These are phyloP conservation scores for Garra rufa DNA, from an alignment of 2,113 vertebrate species.

Conservation along the genomic window DNA sequence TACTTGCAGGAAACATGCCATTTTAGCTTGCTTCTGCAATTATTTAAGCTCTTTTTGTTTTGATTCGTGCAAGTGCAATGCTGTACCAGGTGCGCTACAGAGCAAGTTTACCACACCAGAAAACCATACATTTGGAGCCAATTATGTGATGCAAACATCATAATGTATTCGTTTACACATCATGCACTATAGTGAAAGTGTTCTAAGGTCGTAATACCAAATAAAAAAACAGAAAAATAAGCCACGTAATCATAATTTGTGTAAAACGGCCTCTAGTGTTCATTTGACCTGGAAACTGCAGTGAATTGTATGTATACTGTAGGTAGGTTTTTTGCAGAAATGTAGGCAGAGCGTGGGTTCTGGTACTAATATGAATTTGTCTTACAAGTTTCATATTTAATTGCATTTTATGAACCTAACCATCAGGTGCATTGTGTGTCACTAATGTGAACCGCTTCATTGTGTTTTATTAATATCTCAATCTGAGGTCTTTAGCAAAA, in stretches of 20 bases:
- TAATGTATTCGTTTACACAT: too few relatives aligned
- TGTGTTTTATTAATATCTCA: not conserved
- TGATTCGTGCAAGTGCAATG: not conserved
- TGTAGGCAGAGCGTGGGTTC: not conserved
- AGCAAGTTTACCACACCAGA: not conserved
- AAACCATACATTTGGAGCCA: not conserved
- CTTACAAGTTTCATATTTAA: not conserved
- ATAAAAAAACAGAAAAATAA: too few relatives aligned
- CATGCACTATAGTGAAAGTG: too few relatives aligned
- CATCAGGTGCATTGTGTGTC: not conserved
- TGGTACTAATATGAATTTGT: not conserved
- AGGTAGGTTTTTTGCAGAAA: not conserved
- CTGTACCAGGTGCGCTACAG: not conserved
- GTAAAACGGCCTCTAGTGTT: too few relatives aligned
- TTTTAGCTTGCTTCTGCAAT: too few relatives aligned
- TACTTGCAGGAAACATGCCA: too few relatives aligned
- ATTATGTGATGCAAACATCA: not conserved
- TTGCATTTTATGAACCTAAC: slow-evolving; percentile 1
- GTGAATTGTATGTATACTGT: not conserved
- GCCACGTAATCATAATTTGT: too few relatives aligned
- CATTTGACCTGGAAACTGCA: not conserved
- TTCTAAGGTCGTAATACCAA: too few relatives aligned
- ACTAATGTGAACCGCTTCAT: not conserved
- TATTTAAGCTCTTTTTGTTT: too few relatives aligned
- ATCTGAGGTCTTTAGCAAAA: not conserved